Evolutionary conservation across 2,888 invertebrate genomes (phyloP).

Genomic region (Mellilla xanthometata): DNA sequence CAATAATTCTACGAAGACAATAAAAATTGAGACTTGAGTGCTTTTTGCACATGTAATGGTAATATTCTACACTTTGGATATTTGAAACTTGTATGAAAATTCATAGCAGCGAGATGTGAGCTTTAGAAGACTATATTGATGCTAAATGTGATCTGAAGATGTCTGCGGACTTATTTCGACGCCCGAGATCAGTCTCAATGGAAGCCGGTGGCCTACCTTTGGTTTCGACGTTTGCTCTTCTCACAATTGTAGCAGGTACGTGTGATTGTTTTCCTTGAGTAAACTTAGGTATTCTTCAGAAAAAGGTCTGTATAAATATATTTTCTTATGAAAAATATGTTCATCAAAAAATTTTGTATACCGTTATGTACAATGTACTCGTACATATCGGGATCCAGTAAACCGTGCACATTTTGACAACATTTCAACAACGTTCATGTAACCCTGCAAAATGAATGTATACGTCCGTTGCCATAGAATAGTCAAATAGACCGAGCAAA

Average conservation of each 20-base stretch:
- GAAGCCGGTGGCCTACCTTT: conserved; percentile 71
- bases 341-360: no score
- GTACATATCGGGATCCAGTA: no score
- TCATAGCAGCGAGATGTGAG: conserved; percentile 52
- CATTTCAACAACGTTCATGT: background rate
- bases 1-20: conserved; percentile 48
- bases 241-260: conserved; percentile 76
- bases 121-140: conserved; percentile 24
- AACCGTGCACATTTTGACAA: background rate
- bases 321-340: no score
- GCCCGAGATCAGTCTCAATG: conserved; percentile 60
- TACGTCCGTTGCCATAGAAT: conserved; percentile 36
- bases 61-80: conserved; percentile 22
- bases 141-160: conserved; percentile 56
- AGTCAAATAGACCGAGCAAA: conserved; percentile 38
- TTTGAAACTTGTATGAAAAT: conserved; percentile 34
- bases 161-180: conserved; percentile 55
- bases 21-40: conserved; percentile 31
- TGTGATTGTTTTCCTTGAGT: background rate
- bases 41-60: conserved; percentile 13
- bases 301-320: no score
- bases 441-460: conserved; percentile 27
- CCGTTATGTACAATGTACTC: no score
- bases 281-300: no score
- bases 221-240: conserved; percentile 73